Base-by-base conservation (phyloP, 2,797 vertebrate genomes). In the Melanotaenia pygmaea region DNA sequence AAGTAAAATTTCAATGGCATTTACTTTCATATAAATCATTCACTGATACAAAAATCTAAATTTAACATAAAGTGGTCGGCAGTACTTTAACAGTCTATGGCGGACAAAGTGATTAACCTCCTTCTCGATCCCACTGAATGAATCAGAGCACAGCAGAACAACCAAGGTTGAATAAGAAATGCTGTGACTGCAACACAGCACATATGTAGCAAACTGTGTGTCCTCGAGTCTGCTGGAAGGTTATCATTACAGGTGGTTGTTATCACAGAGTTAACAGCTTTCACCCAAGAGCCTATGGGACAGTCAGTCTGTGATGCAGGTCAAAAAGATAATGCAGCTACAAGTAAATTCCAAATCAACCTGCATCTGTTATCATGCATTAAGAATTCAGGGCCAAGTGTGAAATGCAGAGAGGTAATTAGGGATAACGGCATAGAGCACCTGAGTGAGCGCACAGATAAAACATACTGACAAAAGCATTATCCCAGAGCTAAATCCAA, bases 181-280 rank as follows among this genome's bases (percentile, higher is more conserved):
- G 88, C 88, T 91, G 86, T 22, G 51, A 59, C 89, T 84, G 88
- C 90, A 89, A 75, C 85, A 86, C 85, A 79, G 81, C 86, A 86
- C 63, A 79, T 59, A 88, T 81, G 84, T 87, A 85, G 83, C 86
- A 86, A 90, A 93, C 86, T 75, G 83, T 70, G 86, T 83, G 89
- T 93, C 91, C 91, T 92, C 83, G 65, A 92, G 89, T 88, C 78
- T 62, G 79, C 79, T 67, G 75, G 91, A 93, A 91, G 88, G 92
- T 93, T 93, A 94, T 92, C 92, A 89, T 89, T 89, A 77, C 82
- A 77, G 77, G 88, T 88, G 67, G 81, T 74, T 87, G 90, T 93
- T 94, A 94, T 94, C 92, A 90, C 79, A 77, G 83, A 91, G 88
- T 91, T 92, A 92, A 92, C 92, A 92, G 88, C 91, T 92, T 92